Percentiles rank a stretch among this genome's conserved stretches.
Evolutionary conservation across 2,797 vertebrate genomes (phyloP).

Genomic region (Channallabes apus): DNA sequence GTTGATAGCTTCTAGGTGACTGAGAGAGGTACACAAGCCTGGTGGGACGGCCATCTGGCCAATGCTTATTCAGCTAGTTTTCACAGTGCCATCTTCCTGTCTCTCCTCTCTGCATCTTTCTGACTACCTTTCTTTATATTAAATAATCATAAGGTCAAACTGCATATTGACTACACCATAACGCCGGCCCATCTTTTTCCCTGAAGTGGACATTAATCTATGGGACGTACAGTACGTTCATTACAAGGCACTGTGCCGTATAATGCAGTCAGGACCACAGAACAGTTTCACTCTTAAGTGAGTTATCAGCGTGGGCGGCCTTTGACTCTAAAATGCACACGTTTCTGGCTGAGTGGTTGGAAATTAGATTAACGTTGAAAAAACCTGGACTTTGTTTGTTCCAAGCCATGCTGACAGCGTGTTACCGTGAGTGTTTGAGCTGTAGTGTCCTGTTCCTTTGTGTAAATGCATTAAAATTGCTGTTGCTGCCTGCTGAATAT

Average conservation of each 20-base stretch:
- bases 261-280: conserved; percentile 42
- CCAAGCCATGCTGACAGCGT: conserved; percentile 12
- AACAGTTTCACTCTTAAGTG: conserved; percentile 31
- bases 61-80: conserved; percentile 28
- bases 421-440: conserved; percentile 10
- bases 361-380: conserved; percentile 34
- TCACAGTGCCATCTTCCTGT: conserved; percentile 16
- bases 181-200: conserved; percentile 34
- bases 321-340: conserved; percentile 38
- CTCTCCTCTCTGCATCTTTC: conserved; percentile 38
- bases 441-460: conserved; percentile 19
- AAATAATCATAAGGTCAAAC: conserved; percentile 38
- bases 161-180: conserved; percentile 25
- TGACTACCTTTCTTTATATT: conserved; percentile 30
- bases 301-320: conserved; percentile 31
- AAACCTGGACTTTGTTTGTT: conserved; percentile 15
- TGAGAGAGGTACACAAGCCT: conserved; percentile 31
- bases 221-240: conserved; percentile 25
- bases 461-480: conserved; percentile 26
- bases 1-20: conserved; percentile 28
- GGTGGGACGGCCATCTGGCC: conserved; percentile 47
- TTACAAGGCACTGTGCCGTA: conserved; percentile 41
- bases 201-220: conserved; percentile 49
- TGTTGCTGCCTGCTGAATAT: conserved; percentile 7
- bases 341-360: conserved; percentile 33